Conservation (phyloP, 1,140 invertebrate genomes). For the Battus philenor region DNA sequence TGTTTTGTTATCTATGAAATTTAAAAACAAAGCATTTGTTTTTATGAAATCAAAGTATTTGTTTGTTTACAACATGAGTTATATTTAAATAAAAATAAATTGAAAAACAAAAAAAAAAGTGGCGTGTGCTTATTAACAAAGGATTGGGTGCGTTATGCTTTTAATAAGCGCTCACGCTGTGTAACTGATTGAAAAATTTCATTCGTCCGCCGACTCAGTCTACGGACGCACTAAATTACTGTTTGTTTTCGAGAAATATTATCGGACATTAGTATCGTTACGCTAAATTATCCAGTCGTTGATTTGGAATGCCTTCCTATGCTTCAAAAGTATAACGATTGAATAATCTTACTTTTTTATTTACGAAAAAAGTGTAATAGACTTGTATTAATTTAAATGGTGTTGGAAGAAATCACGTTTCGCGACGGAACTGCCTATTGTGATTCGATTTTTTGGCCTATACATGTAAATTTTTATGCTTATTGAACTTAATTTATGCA, state of each 20-base stretch:
- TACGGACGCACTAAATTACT: constrained; percentile 33
- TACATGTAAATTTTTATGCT: too few relatives aligned
- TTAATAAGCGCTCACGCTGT: constrained; percentile 54
- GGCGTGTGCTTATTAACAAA: constrained; percentile 30
- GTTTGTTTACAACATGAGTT: too few relatives aligned
- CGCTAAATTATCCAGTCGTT: constrained; percentile 2
- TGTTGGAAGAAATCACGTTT: too few relatives aligned
- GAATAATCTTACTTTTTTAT: too few relatives aligned
- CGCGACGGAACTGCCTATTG: too few relatives aligned
- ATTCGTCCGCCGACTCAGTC: constrained; percentile 19
- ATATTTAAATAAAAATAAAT: constrained; percentile 9
- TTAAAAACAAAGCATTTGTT: too few relatives aligned
- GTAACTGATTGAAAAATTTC: constrained; percentile 58
- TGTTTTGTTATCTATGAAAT: too few relatives aligned
- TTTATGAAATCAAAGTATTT: too few relatives aligned
- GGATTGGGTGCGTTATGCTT: constrained; percentile 47
- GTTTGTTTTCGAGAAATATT: constrained; percentile 24
- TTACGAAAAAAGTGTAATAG: too few relatives aligned
- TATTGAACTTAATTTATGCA: too few relatives aligned
- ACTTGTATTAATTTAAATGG: too few relatives aligned
- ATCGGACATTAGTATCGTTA: constrained; percentile 19
- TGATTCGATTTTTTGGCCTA: too few relatives aligned
- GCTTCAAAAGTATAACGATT: not conserved
- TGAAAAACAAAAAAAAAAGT: constrained; percentile 24
- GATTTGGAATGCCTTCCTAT: not conserved